A percentile compares a stretch with the other conserved stretches of the same genome.
Conservation (phyloP, 2,888 invertebrate genomes). For the Cheilosia soror region DNA sequence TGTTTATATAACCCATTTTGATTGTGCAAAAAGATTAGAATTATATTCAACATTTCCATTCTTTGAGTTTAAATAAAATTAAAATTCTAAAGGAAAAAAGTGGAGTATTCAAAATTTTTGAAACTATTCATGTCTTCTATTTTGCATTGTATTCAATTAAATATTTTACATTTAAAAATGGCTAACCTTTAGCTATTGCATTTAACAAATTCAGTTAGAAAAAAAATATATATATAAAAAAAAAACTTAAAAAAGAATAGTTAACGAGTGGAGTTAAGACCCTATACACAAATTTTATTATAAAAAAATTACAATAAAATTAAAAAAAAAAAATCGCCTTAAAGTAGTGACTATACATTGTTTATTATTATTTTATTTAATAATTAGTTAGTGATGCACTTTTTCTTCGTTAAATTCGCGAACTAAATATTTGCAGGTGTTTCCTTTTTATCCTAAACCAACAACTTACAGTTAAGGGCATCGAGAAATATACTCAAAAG, state of each 20-base stretch:
- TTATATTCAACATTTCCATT: constrained; percentile 49
- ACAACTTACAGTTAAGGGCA: too few species aligned
- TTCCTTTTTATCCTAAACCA: background rate
- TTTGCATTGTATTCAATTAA: constrained; percentile 41
- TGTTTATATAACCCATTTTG: constrained; percentile 59
- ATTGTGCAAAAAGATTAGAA: constrained; percentile 66
- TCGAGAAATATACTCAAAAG: constrained; percentile 52
- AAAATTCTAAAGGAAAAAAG: constrained; percentile 48
- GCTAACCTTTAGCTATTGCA: constrained; percentile 71
- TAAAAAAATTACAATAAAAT: constrained; percentile 69
- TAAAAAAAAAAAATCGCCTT: constrained; percentile 79
- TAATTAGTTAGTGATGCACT: constrained; percentile 64
- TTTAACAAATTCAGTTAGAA: constrained; percentile 65
- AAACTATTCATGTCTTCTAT: constrained; percentile 57
- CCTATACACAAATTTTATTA: constrained; percentile 70
- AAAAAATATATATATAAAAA: constrained; percentile 39
- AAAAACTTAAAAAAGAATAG: constrained; percentile 74
- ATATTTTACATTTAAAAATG: constrained; percentile 48
- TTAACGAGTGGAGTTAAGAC: constrained; percentile 75
- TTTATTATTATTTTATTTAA: constrained; percentile 76
- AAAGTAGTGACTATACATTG: constrained; percentile 84
- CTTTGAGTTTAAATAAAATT: constrained; percentile 1
- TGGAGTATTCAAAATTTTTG: constrained; percentile 71
- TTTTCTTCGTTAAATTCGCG: constrained; percentile 70
- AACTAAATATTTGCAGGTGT: constrained; percentile 18